phyloP scores from a whole-genome alignment of 1,140 invertebrate species.

The Nasonia longicornis region DNA sequence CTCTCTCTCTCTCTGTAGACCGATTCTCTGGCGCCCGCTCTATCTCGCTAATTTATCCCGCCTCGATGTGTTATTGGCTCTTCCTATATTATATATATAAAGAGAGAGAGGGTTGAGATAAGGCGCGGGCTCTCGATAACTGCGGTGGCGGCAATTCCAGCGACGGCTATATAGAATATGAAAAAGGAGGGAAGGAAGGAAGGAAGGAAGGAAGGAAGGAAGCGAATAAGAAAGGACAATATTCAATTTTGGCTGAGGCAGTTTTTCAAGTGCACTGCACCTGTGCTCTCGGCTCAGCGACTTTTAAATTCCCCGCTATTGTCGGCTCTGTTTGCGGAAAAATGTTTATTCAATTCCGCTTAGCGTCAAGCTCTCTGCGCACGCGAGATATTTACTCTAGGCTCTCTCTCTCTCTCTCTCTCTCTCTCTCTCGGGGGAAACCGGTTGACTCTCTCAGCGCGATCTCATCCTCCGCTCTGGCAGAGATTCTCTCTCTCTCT shows the following conservation, averaged over 20 bases:
- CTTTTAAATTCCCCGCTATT: constrained; percentile 67
- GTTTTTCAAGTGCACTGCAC: constrained; percentile 61
- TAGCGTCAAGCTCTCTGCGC: constrained; percentile 52
- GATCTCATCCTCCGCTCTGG: background rate
- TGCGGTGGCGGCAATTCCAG: constrained; percentile 26
- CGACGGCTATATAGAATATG: background rate
- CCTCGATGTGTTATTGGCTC: background rate
- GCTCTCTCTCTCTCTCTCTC: background rate
- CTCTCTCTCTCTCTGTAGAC: background rate
- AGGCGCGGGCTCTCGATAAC: constrained; percentile 40
- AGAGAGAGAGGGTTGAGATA: constrained; percentile 52
- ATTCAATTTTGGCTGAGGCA: constrained; percentile 65
- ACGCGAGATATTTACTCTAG: constrained; percentile 62
- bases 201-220: background rate
- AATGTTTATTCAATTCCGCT: constrained; percentile 69
- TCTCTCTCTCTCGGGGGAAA: background rate
- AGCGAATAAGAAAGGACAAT: constrained; percentile 45
- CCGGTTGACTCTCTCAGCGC: background rate
- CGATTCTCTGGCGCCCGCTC: background rate
- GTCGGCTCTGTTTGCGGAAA: constrained; percentile 65
- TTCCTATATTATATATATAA: background rate
- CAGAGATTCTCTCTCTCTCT: background rate
- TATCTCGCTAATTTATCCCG: constrained; percentile 35
- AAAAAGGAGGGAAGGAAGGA: constrained; percentile 21
- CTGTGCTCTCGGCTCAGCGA: constrained; percentile 62